Evolutionary conservation across 2,113 vertebrate genomes (phyloP), one percentile per base, ranked within the genome.

Genomic region (Salvator merianae): DNA sequence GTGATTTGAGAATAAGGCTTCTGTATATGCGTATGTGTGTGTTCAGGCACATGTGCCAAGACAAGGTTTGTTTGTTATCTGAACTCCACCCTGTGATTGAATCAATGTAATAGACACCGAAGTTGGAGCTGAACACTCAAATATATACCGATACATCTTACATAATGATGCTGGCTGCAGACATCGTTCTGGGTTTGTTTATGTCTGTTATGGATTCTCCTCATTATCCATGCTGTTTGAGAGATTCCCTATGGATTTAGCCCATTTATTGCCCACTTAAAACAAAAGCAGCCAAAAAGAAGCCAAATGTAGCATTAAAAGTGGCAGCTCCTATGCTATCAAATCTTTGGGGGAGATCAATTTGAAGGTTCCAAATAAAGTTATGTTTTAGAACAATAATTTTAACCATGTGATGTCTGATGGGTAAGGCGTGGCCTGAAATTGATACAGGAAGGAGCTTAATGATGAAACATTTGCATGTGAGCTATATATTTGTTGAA

Each of bases 211-310:
- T 97, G 96, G 97, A 98, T 98, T 98, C 97, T 96, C 95, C 94
- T 97, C 95, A 97, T 98, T 97, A 97, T 94, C 95, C 94, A 97
- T 97, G 96, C 97, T 94, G 96, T 97, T 97, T 97, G 96, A 98
- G 96, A 93, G 94, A 95, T 95, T 97, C 96, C 96, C 96, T 82
- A 76, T 92, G 96, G 97, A 96, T 96, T 95, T 92, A 93, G 93
- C 90, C 91, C 96, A 96, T 96, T 97, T 97, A 96, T 96, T 96
- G 92, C 92, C 90, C 94, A 96, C 91, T 94, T 96, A 96, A 93
- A 32, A 79, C 90, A 93, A 97, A 97, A 96, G 96, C 95, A 94
- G 91, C 92, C 94, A 95, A 77, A 90, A 93, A 96, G 96, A 95
- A 94, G 91, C 91, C 94, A 95, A 93, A 93, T 92, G 93, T 90